Conservation (phyloP, 2,888 invertebrate species). For the Mechanitis messenoides region DNA sequence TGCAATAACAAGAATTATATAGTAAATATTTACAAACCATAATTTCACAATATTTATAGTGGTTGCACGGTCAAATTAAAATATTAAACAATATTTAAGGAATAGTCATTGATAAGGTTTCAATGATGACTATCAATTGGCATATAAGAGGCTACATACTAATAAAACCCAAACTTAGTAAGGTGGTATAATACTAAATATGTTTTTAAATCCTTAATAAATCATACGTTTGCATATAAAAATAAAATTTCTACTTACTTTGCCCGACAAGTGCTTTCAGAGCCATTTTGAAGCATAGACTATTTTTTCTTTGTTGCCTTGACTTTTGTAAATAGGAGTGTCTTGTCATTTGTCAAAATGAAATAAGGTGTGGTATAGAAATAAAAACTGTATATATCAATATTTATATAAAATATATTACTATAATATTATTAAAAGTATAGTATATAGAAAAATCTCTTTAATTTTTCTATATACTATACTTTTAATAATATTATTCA, state of each 20-base stretch:
- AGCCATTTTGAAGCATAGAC: slow-evolving; percentile 83
- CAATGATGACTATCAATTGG: slow-evolving; percentile 5
- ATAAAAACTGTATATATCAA: too few relatives aligned
- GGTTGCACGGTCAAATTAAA: slow-evolving; percentile 7
- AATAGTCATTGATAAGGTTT: slow-evolving; percentile 48
- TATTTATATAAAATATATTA: too few relatives aligned
- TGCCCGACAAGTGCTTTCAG: slow-evolving; percentile 90
- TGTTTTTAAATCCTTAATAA: neutral
- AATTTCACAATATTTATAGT: slow-evolving; percentile 2
- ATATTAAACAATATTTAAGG: slow-evolving; percentile 19
- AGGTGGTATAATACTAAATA: slow-evolving; percentile 7
- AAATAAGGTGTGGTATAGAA: neutral
- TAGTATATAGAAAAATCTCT: too few relatives aligned
- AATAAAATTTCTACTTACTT: slow-evolving; percentile 80
- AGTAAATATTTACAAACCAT: neutral
- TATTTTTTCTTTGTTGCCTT: slow-evolving; percentile 33
- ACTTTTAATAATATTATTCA: too few relatives aligned
- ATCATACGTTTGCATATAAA: neutral
- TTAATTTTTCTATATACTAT: too few relatives aligned
- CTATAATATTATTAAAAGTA: too few relatives aligned
- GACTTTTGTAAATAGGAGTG: slow-evolving; percentile 1
- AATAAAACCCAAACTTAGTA: neutral
- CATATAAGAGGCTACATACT: neutral
- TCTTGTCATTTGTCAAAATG: slow-evolving; percentile 4
- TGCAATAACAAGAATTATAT: too few relatives aligned